phyloP scores from a whole-genome alignment of 2,113 vertebrate species.

The Neotoma lepida region DNA sequence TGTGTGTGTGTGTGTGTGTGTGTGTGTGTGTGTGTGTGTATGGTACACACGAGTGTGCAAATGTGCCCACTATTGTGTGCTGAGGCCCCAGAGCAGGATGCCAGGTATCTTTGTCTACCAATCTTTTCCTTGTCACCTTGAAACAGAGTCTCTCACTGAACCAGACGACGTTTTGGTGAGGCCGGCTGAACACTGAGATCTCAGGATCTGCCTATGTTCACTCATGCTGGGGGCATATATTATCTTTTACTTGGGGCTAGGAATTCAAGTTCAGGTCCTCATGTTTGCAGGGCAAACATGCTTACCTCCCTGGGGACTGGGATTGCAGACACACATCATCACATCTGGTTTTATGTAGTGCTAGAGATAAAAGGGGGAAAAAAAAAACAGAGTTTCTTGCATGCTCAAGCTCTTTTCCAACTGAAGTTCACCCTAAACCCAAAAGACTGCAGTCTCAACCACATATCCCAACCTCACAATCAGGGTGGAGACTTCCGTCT shows the following conservation, averaged over 20 bases:
- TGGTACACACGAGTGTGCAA: not conserved
- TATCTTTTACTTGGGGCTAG: not conserved
- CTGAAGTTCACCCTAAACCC: not conserved
- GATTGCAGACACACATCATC: not conserved
- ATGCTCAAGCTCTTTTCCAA: not conserved
- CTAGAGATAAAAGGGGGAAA: not conserved
- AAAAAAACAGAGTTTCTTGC: not conserved
- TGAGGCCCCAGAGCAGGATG: not conserved
- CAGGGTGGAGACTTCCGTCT: not conserved
- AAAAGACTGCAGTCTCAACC: not conserved
- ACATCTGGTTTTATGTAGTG: not conserved
- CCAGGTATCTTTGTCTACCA: not conserved
- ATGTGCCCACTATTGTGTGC: not conserved
- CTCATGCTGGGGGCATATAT: not conserved
- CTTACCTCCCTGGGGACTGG: not conserved
- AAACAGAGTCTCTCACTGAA: not conserved
- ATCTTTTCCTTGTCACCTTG: not conserved
- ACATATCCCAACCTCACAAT: not conserved
- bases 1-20: not conserved
- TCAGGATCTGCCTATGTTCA: not conserved
- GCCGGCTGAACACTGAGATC: not conserved
- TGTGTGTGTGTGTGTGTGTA: not conserved
- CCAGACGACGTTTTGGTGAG: not conserved
- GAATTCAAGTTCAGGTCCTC: not conserved
- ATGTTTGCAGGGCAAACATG: not conserved